Evolutionary conservation across 2,113 vertebrate species (phyloP), one percentile per base, ranked within the genome.

Genomic region (Peucedramus taeniatus): DNA sequence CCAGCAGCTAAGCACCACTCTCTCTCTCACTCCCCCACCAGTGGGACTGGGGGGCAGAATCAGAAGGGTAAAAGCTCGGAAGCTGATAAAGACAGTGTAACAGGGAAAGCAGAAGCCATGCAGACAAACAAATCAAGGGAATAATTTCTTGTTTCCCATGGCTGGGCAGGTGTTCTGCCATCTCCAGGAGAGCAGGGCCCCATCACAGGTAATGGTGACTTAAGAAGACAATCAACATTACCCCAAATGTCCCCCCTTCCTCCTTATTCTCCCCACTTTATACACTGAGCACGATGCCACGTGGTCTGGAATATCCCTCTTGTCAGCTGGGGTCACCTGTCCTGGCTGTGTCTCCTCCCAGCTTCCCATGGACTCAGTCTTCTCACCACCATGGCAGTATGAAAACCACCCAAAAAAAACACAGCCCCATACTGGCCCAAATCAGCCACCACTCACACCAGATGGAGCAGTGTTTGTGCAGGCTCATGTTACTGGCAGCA

Each of bases 181-280:
- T 18, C n/a, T 45, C 35, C 40, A 54, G 47, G 9, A 40, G n/a
- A 27, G 30, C 40, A 33, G 31, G 33, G 21, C 12, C 6, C n/a
- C 1, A 1, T 35, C 39, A 11, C 2, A 7, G 2, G 4, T 23
- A 15, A 13, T 3, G 2, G 24, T 47, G 26, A 27, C 54, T 83
- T 42, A 12, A 5, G 8, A 60, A 40, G 30, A 35, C 21, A 54
- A 27, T 21, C 0, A 1, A 13, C 23, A 26, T 35, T 12, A 18
- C 8, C 6, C 35, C 31, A 76, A 76, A 27, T 54, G 30, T 63
- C 7, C 18, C n/a, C 8, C 18, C 10, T 61, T 68, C 30, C 24
- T 75, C 39, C n/a, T 83, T 54, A 8, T 60, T 24, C 4, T 11
- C 37, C 11, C 6, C 10, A 13, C 19, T 42, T 31, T 20, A 31